Base-by-base conservation (phyloP, 1,140 invertebrate species). In the Venturia canescens region DNA sequence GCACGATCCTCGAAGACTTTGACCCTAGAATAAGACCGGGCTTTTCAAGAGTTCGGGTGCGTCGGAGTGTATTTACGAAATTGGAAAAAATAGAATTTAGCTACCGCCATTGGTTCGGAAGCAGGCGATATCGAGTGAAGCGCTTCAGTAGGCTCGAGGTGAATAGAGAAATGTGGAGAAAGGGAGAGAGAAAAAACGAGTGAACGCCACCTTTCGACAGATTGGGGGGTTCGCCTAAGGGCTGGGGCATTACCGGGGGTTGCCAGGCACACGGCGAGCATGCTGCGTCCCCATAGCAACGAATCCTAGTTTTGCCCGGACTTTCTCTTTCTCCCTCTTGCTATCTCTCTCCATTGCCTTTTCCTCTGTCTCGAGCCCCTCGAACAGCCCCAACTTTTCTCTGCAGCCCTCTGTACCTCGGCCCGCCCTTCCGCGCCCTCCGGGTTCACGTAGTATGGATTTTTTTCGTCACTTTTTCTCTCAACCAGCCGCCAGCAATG, bases 261-360 rank as follows among this genome's bases (percentile, higher is more conserved):
- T 76, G 72, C 72, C 53, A 76, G 72, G 72, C 72, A 13, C 72
- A 76, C n/a, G n/a, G 71, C 34, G 69, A 71, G 69, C 69, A 5
- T 23, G 48, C 23, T 60, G 76, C 70, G 87, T 88, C 84, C 81
- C 87, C 84, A 90, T 90, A 88, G 80, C 86, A 83, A 90, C 89
- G 83, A 84, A 87, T 86, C 87, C 87, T 85, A 88, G 87, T 89
- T 89, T 87, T 87, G 86, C 87, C 84, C 84, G 82, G 83, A 78
- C 23, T 26, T 23, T 63, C 57, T 63, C 23, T 63, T 15, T 53
- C 48, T 53, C 48, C 15, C 48, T 53, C 48, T 34, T 9, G 3
- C 34, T 34, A 3, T 34, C 38, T 53, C 50, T 53, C 50, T 44
- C 38, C 38, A 11, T 44, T 44, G 1, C 38, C 38, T 44, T 44